These are phyloP conservation scores for Enteromius fasciolatus DNA, from an alignment of 2,797 vertebrate genomes.

Conservation along the genomic window DNA sequence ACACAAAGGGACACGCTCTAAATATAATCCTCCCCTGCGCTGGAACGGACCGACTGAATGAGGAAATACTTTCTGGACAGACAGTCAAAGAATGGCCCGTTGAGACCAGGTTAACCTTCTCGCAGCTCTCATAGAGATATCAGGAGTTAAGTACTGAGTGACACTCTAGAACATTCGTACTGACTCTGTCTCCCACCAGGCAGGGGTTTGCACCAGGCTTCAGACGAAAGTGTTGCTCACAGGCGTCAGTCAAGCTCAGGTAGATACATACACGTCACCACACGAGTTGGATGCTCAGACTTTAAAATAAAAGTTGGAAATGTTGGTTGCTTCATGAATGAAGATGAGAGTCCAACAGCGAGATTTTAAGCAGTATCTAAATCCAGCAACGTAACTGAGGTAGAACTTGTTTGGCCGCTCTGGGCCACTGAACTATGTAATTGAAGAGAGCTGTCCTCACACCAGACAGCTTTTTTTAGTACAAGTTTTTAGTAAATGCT, in stretches of 20 bases:
- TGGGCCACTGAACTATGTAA: constrained; percentile 45
- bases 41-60: constrained; percentile 4
- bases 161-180: constrained; percentile 57
- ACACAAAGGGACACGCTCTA: constrained; percentile 22
- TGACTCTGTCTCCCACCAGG: constrained; percentile 55
- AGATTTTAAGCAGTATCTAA: constrained; percentile 25
- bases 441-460: constrained; percentile 36
- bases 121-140: constrained; percentile 47
- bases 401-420: constrained; percentile 25
- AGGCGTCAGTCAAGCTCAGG: constrained; percentile 35
- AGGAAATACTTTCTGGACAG: constrained; percentile 17
- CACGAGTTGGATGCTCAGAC: constrained; percentile 9
- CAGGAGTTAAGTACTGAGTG: constrained; percentile 53
- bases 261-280: constrained; percentile 26
- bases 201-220: constrained; percentile 26
- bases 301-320: neutral
- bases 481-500: constrained; percentile 24
- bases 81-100: constrained; percentile 32
- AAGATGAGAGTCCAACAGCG: neutral
- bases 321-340: neutral
- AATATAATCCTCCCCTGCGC: constrained; percentile 9
- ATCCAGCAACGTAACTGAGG: constrained; percentile 12
- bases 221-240: constrained; percentile 31
- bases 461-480: constrained; percentile 15
- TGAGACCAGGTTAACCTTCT: constrained; percentile 16